phyloP scores from a whole-genome alignment of 2,113 vertebrate species.

The Passer domesticus region DNA sequence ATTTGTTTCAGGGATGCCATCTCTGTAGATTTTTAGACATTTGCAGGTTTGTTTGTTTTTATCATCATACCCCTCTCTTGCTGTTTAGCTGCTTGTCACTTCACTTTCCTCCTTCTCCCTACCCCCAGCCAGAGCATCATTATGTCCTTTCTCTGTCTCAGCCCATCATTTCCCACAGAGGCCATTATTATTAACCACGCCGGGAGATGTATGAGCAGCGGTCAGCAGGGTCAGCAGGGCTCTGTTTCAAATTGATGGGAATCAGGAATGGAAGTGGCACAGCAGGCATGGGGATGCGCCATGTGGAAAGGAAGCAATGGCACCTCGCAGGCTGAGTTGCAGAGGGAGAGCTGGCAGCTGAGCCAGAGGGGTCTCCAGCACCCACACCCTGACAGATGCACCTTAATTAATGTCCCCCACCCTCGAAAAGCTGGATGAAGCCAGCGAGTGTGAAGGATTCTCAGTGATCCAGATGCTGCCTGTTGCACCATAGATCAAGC shows the following conservation, averaged over 20 bases:
- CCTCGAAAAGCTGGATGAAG: not conserved
- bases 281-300: not conserved
- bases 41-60: constrained; percentile 58
- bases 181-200: constrained; percentile 52
- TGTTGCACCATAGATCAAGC: constrained; percentile 49
- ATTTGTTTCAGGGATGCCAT: constrained; percentile 11
- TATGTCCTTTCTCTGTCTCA: constrained; percentile 55
- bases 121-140: constrained; percentile 15
- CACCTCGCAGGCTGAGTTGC: not conserved
- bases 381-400: not conserved
- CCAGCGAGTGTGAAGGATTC: not conserved
- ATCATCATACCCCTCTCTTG: constrained; percentile 35
- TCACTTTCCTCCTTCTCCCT: constrained; percentile 30
- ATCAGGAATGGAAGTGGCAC: constrained; percentile 51
- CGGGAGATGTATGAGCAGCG: constrained; percentile 24
- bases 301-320: not conserved
- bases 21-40: constrained; percentile 21
- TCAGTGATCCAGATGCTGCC: constrained; percentile 9
- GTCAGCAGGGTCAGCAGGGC: constrained; percentile 46
- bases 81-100: constrained; percentile 64
- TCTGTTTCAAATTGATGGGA: constrained; percentile 53
- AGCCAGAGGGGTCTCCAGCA: not conserved
- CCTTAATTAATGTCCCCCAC: not conserved
- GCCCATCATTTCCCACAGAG: constrained; percentile 53
- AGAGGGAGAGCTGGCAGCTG: not conserved